A percentile compares a stretch with the other conserved stretches of the same genome.
phyloP scores from a whole-genome alignment of 2,113 vertebrate species.

The Rallus limicola region DNA sequence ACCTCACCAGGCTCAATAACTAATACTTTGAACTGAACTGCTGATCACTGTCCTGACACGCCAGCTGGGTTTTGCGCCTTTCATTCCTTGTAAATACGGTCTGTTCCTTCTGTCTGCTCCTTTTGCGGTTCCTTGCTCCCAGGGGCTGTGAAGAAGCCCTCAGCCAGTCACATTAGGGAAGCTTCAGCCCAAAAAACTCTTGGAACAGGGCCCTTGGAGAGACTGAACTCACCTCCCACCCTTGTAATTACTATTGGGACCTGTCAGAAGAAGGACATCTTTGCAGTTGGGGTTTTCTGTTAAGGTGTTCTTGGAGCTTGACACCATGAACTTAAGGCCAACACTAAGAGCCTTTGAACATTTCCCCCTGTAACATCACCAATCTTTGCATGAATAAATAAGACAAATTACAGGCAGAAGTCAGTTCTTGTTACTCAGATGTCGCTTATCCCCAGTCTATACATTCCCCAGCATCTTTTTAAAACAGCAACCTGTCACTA shows the following conservation, averaged over 20 bases:
- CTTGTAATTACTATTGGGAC: not conserved
- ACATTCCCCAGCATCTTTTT: not conserved
- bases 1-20: not conserved
- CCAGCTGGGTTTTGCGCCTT: not conserved
- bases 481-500: not conserved
- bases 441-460: not conserved
- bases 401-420: not conserved
- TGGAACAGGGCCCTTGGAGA: not conserved
- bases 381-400: not conserved
- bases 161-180: not conserved
- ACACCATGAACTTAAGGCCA: not conserved
- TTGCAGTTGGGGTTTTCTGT: not conserved
- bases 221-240: not conserved
- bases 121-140: not conserved
- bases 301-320: not conserved
- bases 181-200: not conserved
- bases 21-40: not conserved
- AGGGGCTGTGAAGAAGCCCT: not conserved
- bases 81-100: not conserved
- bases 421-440: not conserved
- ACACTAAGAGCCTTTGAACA: not conserved
- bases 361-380: not conserved
- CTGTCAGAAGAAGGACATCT: not conserved
- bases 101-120: not conserved
- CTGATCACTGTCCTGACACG: not conserved